Evolutionary conservation across 2,797 vertebrate genomes (phyloP), one percentile per base, ranked within the genome.

Genomic region (Lacerta agilis): DNA sequence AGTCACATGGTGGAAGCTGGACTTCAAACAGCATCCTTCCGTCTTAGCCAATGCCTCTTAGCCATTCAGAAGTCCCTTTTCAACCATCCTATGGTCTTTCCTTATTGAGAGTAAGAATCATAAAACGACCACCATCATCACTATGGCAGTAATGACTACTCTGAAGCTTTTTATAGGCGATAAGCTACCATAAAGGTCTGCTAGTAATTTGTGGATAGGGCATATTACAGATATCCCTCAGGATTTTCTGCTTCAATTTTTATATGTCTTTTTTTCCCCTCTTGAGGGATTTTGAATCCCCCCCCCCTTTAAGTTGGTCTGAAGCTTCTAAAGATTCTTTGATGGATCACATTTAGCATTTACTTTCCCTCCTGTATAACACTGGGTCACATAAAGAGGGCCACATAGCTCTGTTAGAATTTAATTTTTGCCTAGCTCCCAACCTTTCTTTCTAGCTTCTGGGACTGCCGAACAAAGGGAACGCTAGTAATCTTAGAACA

Each of bases 111-210:
- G 82, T 79, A 94, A 79, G 9, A 80, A 91, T 88, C 94, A 91
- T 64, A 92, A 94, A 91, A 92, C 92, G 93, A 86, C 92, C 82
- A 78, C 90, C 94, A 91, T 92, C 93, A 95, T 89, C 94, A 94
- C 94, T 69, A 36, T 9, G 91, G 38, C 92, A 83, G 78, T 93
- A 94, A 95, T 95, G 93, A 95, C 92, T 93, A 90, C 92, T 92
- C 83, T 1, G 66, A 81, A 93, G 95, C 92, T 94, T 94, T 95
- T 95, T 95, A 94, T 95, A 88, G 93, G 86, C 23, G 87, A 92
- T 93, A 91, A 95, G 92, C 92, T 90, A 87, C 93, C 92, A 88
- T 36, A 95, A 96, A 96, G 94, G 93, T 95, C 94, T 92, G 93
- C 92, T 75, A 90, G 95, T 95, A 95, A 95, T 95, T 94, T 94